Conservation (phyloP, 2,888 invertebrate genomes). For the Thysanoteuthis rhombus region DNA sequence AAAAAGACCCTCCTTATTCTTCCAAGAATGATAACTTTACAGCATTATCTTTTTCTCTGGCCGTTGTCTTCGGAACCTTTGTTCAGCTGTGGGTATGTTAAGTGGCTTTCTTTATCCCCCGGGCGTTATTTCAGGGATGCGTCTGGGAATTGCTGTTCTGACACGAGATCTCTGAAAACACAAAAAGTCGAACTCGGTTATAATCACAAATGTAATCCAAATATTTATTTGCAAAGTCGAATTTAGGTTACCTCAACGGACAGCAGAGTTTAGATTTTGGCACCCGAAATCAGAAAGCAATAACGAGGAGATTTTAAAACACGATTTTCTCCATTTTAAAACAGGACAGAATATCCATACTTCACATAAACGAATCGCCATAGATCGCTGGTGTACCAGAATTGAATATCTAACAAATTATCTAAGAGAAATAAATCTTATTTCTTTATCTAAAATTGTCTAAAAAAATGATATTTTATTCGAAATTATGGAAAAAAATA, state of each 20-base stretch:
- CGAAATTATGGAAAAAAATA: too few relatives aligned
- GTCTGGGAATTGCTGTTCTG: neutral
- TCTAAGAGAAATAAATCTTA: too few relatives aligned
- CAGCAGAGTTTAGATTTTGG: neutral
- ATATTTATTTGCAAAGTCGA: constrained; percentile 12
- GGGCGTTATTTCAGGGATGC: neutral
- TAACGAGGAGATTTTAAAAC: neutral
- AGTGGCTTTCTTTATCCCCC: neutral
- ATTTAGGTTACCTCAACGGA: neutral
- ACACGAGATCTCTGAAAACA: constrained; percentile 12
- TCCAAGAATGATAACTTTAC: neutral
- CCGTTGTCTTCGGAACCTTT: neutral
- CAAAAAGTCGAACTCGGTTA: neutral
- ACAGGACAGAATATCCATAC: neutral
- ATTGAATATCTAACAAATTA: too few relatives aligned
- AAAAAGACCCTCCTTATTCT: neutral
- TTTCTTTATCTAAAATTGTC: too few relatives aligned
- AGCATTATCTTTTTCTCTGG: too few relatives aligned
- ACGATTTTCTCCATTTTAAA: neutral
- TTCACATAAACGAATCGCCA: too few relatives aligned
- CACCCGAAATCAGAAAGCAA: neutral
- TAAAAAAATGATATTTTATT: too few relatives aligned
- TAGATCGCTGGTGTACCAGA: too few relatives aligned
- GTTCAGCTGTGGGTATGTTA: neutral
- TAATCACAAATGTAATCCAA: neutral